These are phyloP conservation scores for Drosophila bocqueti DNA, from an alignment of 1,140 invertebrate species.

Conservation along the genomic window DNA sequence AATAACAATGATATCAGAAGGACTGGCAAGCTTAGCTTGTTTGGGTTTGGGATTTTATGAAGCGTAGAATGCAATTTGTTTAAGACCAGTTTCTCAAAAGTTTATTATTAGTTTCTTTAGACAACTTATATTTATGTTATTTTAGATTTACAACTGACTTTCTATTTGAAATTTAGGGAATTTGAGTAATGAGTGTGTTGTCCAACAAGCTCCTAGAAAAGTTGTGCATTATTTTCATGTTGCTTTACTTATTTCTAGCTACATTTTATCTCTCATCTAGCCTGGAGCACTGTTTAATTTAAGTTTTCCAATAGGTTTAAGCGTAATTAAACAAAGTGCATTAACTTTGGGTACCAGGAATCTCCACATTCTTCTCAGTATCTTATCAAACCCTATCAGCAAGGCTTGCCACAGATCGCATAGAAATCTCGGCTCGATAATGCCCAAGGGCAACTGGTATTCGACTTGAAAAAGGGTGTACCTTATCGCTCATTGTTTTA, in stretches of 20 bases:
- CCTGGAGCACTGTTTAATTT: neutral
- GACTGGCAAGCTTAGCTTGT: conserved; percentile 9
- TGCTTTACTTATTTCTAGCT: neutral
- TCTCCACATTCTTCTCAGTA: neutral
- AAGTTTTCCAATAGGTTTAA: neutral
- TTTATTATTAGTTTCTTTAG: neutral
- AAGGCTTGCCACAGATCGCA: neutral
- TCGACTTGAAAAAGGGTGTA: conserved; percentile 8
- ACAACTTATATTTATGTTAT: neutral
- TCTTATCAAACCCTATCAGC: conserved; percentile 2
- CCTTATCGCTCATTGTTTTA: conserved; percentile 28
- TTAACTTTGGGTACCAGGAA: neutral
- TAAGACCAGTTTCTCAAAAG: neutral
- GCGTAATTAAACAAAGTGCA: neutral
- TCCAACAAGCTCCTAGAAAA: neutral
- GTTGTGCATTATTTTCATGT: neutral
- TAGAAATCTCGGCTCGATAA: conserved; percentile 18
- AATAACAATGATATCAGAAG: conserved; percentile 7
- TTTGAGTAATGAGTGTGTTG: neutral
- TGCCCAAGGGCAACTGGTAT: conserved; percentile 30
- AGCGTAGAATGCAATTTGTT: neutral
- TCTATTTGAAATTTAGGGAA: neutral
- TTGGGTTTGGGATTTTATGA: neutral
- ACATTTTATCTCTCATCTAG: neutral
- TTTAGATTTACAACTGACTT: too few relatives aligned